Conservation (phyloP, 2,888 invertebrate species). For the Oxycera nigricornis region DNA sequence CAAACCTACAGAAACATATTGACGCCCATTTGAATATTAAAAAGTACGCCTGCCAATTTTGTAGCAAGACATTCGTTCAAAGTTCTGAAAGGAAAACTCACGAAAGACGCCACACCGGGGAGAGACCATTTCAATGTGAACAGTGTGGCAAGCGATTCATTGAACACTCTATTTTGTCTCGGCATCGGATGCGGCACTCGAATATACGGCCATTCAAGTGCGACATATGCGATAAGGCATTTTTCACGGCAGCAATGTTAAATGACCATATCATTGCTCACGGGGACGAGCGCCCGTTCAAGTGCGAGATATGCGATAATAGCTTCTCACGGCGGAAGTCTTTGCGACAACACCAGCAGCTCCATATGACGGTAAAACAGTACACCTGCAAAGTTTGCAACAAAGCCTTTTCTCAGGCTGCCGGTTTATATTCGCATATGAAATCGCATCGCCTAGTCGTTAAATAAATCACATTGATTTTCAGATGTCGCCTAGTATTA, state of each 20-base stretch:
- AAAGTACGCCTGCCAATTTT: constrained; percentile 40
- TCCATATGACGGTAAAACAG: constrained; percentile 6
- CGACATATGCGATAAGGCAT: constrained; percentile 52
- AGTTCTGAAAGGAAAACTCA: constrained; percentile 53
- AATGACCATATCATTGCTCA: constrained; percentile 52
- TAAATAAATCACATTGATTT: no score
- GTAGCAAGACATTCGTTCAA: constrained; percentile 54
- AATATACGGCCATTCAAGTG: constrained; percentile 56
- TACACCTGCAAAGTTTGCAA: constrained; percentile 54
- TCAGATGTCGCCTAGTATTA: no score
- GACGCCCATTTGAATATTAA: constrained; percentile 25
- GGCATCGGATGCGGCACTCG: constrained; percentile 55
- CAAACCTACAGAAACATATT: constrained; percentile 28
- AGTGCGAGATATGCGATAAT: not conserved
- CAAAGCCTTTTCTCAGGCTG: constrained; percentile 3
- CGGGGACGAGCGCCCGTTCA: not conserved
- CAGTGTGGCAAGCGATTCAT: constrained; percentile 43
- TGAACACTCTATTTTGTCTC: constrained; percentile 54
- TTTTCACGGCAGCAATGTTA: constrained; percentile 53
- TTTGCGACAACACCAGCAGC: no score
- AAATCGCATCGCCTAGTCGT: not conserved
- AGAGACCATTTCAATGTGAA: constrained; percentile 49
- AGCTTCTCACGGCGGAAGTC: not conserved
- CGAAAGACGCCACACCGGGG: constrained; percentile 52
- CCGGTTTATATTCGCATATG: not conserved